Evolutionary conservation across 2,113 vertebrate species (phyloP), one percentile per base, ranked within the genome.

Genomic region (Lophochroa leadbeateri): DNA sequence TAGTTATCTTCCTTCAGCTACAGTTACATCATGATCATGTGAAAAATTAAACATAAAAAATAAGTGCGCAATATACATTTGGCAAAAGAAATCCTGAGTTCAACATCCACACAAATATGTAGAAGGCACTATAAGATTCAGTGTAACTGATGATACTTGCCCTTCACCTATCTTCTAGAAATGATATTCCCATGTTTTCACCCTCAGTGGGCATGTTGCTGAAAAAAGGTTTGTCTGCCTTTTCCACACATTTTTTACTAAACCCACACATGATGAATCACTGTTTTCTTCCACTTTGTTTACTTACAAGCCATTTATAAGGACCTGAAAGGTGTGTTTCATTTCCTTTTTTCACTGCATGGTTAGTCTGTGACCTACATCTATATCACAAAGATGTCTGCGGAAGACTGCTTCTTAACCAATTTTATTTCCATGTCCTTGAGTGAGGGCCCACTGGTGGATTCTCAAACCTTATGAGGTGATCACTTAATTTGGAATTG

Each of bases 401-500:
- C 85, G 28, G 21, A 53, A 82, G 19, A 23, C 10, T 27, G 27
- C 27, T 67, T 69, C 57, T 21, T 88, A 77, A 87, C n/a, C 28
- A 87, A 39, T 74, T 89, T 53, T 28, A 46, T 18, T 93, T 92
- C 63, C 41, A 85, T 10, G 31, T 72, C 49, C 41, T 87, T 76
- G 84, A 95, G 91, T 92, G 27, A 86, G 11, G 19, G 70, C 75
- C 68, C 60, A 58, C 31, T 77, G 13, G 7, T 33, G 37, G 81
- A 82, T 88, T 84, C 50, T 79, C 55, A 87, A 88, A 14, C 17
- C 29, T 77, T 83, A 70, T 2, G 13, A 82, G n/a, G 24, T 44
- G 78, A 91, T 82, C 58, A 92, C 33, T 83, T 90, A 77, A 80
- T 81, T 83, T 93, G 49, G 29, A 92, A 86, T 31, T 64, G 71